These are phyloP conservation scores for Drosophila pegasa DNA, from an alignment of 2,888 invertebrate species.

Conservation along the genomic window DNA sequence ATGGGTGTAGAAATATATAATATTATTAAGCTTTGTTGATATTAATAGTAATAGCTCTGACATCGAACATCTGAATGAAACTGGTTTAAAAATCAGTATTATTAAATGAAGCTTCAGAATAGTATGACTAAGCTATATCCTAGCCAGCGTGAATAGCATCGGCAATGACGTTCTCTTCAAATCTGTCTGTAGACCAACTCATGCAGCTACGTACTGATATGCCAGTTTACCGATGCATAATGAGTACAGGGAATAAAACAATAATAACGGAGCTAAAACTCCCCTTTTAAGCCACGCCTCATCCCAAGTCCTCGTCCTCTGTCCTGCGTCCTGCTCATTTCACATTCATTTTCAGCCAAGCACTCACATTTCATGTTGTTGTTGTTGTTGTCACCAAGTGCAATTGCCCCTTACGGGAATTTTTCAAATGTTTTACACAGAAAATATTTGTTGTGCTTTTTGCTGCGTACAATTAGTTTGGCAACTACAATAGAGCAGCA, in stretches of 20 bases:
- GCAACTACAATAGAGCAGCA: slow-evolving; percentile 49
- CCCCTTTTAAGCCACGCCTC: background rate
- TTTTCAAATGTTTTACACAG: slow-evolving; percentile 74
- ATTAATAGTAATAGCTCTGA: too few relatives aligned
- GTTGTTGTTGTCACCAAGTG: slow-evolving; percentile 58
- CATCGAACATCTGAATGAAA: too few relatives aligned
- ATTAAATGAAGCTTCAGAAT: too few relatives aligned
- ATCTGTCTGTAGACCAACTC: background rate
- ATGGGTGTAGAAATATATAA: too few relatives aligned
- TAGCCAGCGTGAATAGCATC: too few relatives aligned
- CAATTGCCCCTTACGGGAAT: slow-evolving; percentile 74
- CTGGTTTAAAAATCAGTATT: too few relatives aligned
- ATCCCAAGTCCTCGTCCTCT: slow-evolving; percentile 13
- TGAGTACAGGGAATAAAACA: slow-evolving; percentile 9
- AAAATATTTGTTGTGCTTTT: slow-evolving; percentile 66
- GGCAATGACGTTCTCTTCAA: too few relatives aligned
- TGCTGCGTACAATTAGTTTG: slow-evolving; percentile 79
- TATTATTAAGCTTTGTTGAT: too few relatives aligned
- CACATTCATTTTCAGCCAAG: slow-evolving; percentile 53
- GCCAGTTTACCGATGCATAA: background rate
- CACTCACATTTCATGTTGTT: slow-evolving; percentile 29
- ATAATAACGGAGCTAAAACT: slow-evolving; percentile 31
- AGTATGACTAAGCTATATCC: too few relatives aligned
- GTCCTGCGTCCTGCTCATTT: slow-evolving; percentile 43
- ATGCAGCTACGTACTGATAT: background rate